A percentile compares a stretch with the other conserved stretches of the same genome.
These are phyloP conservation scores for Bostrychus sinensis DNA, from an alignment of 2,113 vertebrate species.

Conservation along the genomic window DNA sequence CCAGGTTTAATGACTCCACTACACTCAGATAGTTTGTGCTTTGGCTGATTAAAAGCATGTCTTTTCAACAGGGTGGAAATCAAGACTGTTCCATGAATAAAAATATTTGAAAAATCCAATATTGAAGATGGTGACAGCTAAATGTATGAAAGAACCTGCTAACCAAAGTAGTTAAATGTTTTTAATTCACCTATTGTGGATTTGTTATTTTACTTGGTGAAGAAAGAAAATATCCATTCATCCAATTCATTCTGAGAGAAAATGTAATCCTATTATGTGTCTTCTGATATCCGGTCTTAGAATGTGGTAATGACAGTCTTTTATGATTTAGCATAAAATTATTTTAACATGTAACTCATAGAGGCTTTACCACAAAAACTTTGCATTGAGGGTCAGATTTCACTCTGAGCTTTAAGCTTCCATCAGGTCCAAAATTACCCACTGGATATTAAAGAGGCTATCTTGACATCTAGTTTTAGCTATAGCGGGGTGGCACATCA, in stretches of 20 bases:
- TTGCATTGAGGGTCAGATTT: slow-evolving; percentile 36
- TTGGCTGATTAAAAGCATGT: slow-evolving; percentile 77
- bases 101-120: slow-evolving; percentile 74
- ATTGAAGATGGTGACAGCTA: slow-evolving; percentile 68
- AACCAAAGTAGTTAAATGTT: slow-evolving; percentile 69
- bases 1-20: slow-evolving; percentile 77
- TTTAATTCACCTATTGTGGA: slow-evolving; percentile 60
- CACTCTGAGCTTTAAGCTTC: slow-evolving; percentile 64
- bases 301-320: slow-evolving; percentile 63
- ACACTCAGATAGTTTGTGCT: slow-evolving; percentile 74
- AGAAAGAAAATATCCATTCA: slow-evolving; percentile 52
- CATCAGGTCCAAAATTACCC: slow-evolving; percentile 76
- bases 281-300: slow-evolving; percentile 56
- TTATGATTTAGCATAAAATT: slow-evolving; percentile 1
- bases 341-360: slow-evolving; percentile 10
- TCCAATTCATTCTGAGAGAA: slow-evolving; percentile 67
- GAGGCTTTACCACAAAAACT: not conserved
- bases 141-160: slow-evolving; percentile 63
- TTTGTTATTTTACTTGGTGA: slow-evolving; percentile 68
- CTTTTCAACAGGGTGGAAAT: slow-evolving; percentile 71
- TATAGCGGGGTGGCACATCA: slow-evolving; percentile 66
- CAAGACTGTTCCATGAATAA: slow-evolving; percentile 58
- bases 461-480: slow-evolving; percentile 75
- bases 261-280: slow-evolving; percentile 65
- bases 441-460: slow-evolving; percentile 79